These are phyloP conservation scores for Poeciliopsis occidentalis DNA, from an alignment of 2,113 vertebrate genomes.

Conservation along the genomic window DNA sequence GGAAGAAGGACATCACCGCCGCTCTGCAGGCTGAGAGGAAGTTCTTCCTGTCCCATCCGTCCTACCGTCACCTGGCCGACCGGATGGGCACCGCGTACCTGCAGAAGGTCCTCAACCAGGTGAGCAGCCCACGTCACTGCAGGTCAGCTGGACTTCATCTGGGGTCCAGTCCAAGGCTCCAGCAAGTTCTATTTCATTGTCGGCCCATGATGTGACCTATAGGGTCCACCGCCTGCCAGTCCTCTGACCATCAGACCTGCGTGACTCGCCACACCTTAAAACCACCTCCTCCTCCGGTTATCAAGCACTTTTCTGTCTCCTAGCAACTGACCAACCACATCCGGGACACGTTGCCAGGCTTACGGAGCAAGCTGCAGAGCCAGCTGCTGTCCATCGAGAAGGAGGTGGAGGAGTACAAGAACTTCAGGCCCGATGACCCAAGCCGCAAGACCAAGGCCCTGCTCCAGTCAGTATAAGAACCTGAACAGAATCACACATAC, in stretches of 20 bases:
- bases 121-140: slow-evolving; percentile 35
- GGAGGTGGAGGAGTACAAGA: slow-evolving; percentile 96
- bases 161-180: not conserved
- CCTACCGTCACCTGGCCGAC: slow-evolving; percentile 93
- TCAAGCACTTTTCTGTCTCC: slow-evolving; percentile 55
- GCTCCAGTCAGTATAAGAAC: slow-evolving; percentile 85
- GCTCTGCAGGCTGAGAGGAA: slow-evolving; percentile 93
- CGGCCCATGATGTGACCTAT: no score
- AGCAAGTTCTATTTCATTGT: not conserved
- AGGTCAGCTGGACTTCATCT: no score
- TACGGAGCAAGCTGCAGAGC: slow-evolving; percentile 95
- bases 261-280: not conserved
- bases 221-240: not conserved
- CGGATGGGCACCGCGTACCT: slow-evolving; percentile 95
- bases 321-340: slow-evolving; percentile 99
- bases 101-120: slow-evolving; percentile 94
- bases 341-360: slow-evolving; percentile 90
- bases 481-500: not conserved
- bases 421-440: slow-evolving; percentile 92
- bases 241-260: not conserved
- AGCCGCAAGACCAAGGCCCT: slow-evolving; percentile 96
- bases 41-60: slow-evolving; percentile 92
- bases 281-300: slow-evolving; percentile 65
- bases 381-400: slow-evolving; percentile 97
- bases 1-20: slow-evolving; percentile 92